phyloP scores from a whole-genome alignment of 2,888 invertebrate species.

The Xylocampa areola region DNA sequence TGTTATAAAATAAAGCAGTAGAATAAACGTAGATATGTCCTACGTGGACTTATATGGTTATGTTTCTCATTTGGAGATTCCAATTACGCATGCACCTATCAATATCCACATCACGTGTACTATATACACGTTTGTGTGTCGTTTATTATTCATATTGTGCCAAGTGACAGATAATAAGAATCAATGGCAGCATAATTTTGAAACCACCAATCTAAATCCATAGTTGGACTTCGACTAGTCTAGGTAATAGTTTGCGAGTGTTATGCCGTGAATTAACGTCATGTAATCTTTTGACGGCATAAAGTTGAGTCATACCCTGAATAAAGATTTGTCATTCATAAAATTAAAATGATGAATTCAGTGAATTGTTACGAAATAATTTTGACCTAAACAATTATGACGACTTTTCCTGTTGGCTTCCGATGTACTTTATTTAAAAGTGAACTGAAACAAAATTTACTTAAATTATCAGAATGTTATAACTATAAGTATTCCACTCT shows the following conservation, averaged over 20 bases:
- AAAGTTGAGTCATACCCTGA: constrained; percentile 77
- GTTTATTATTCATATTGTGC: constrained; percentile 61
- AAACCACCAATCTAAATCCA: constrained; percentile 64
- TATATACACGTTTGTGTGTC: constrained; percentile 33
- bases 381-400: constrained; percentile 24
- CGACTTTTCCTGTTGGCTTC: constrained; percentile 14
- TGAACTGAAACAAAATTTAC: no score
- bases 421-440: no score
- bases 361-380: constrained; percentile 59
- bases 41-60: constrained; percentile 42
- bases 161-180: constrained; percentile 62
- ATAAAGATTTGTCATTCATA: constrained; percentile 82
- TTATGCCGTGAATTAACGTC: constrained; percentile 59
- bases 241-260: constrained; percentile 38
- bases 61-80: constrained; percentile 41
- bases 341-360: constrained; percentile 71
- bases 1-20: constrained; percentile 2
- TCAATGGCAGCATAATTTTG: constrained; percentile 58
- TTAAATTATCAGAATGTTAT: no score
- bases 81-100: constrained; percentile 49
- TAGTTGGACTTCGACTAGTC: constrained; percentile 65
- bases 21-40: constrained; percentile 1
- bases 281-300: constrained; percentile 69
- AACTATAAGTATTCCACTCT: no score
- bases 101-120: constrained; percentile 44